These are phyloP conservation scores for Bruchidius siliquastri DNA, from an alignment of 2,888 invertebrate species.

Conservation along the genomic window DNA sequence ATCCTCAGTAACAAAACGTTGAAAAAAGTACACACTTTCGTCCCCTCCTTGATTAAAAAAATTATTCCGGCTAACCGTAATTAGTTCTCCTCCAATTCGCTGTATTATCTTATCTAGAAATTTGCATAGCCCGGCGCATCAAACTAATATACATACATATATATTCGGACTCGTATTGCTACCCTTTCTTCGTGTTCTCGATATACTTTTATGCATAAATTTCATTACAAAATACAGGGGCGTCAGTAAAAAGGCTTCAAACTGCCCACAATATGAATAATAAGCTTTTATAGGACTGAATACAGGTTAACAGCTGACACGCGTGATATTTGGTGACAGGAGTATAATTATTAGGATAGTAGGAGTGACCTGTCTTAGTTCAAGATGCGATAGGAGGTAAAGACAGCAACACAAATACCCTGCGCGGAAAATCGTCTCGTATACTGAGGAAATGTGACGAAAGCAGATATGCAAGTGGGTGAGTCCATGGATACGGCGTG, in stretches of 20 bases:
- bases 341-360: no score
- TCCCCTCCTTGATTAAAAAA: not conserved
- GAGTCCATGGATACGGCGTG: no score
- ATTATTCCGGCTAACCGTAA: not conserved
- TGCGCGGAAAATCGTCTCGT: no score
- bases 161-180: not conserved
- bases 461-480: no score
- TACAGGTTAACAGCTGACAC: no score
- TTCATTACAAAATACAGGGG: not conserved
- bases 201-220: not conserved
- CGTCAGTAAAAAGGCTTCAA: not conserved
- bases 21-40: not conserved
- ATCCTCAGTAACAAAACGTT: not conserved
- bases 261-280: not conserved
- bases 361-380: no score
- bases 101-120: conserved; percentile 2
- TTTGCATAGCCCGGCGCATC: conserved; percentile 4
- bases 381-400: no score
- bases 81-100: not conserved
- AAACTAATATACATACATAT: not conserved
- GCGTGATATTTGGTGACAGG: no score
- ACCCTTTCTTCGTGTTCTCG: not conserved
- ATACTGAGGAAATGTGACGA: no score
- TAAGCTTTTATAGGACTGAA: no score
- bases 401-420: no score